These are phyloP conservation scores for Malacoctenus gilli DNA, from an alignment of 2,797 vertebrate genomes.

Conservation along the genomic window DNA sequence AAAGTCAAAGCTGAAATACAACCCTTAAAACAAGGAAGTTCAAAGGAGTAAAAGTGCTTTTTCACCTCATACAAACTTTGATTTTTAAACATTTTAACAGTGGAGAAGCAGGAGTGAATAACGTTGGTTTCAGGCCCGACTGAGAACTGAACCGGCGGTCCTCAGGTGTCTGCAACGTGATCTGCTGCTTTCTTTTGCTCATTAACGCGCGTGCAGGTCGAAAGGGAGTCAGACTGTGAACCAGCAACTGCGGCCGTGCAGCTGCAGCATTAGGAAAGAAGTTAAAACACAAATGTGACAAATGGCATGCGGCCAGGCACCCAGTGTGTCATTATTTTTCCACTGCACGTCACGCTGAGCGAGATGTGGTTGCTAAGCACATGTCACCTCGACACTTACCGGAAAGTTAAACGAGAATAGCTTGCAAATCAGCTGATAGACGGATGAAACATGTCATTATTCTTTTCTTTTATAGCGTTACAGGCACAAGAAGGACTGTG, in stretches of 20 bases:
- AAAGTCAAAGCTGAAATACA: too few species aligned
- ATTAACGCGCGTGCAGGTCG: neutral
- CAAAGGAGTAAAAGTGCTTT: neutral
- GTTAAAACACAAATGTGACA: slow-evolving; percentile 32
- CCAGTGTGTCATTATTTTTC: slow-evolving; percentile 51
- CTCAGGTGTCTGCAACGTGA: too few species aligned
- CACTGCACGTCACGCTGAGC: slow-evolving; percentile 11
- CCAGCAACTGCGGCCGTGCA: slow-evolving; percentile 10
- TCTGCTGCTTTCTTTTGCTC: too few species aligned
- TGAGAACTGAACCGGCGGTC: too few species aligned
- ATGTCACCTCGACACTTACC: slow-evolving; percentile 38
- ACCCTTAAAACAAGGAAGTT: too few species aligned
- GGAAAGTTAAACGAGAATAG: slow-evolving; percentile 30
- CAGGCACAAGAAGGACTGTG: too few species aligned
- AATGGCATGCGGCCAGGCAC: slow-evolving; percentile 21
- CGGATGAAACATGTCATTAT: too few species aligned
- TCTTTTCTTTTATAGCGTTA: too few species aligned
- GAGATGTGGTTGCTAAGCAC: slow-evolving; percentile 50
- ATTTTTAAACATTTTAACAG: too few species aligned
- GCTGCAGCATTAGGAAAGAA: slow-evolving; percentile 42
- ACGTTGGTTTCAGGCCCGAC: too few species aligned
- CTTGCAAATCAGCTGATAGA: slow-evolving; percentile 17
- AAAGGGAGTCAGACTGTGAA: slow-evolving; percentile 32
- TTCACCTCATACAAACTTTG: slow-evolving; percentile 27
- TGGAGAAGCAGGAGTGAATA: too few species aligned